phyloP scores from a whole-genome alignment of 2,888 invertebrate species.

The Aphrophora alni region DNA sequence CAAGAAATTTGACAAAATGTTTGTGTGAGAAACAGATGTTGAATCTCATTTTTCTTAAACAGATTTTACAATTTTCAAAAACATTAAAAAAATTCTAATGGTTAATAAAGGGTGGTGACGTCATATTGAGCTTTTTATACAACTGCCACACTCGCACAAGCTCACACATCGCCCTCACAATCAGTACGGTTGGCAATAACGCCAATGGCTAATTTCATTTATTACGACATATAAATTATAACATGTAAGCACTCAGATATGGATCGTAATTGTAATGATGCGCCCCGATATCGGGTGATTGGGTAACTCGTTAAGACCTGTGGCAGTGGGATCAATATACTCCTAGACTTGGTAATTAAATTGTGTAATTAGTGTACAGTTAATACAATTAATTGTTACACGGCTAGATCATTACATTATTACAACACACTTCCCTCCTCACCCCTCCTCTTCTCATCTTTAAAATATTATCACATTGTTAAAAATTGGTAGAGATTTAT shows the following conservation, averaged over 20 bases:
- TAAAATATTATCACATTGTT: too few species aligned
- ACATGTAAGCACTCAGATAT: slow-evolving; percentile 35
- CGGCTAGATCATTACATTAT: too few species aligned
- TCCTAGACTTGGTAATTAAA: background rate
- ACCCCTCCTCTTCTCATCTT: too few species aligned
- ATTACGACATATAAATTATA: slow-evolving; percentile 39
- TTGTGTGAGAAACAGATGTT: too few species aligned
- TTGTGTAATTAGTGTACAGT: background rate
- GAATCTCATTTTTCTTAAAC: too few species aligned
- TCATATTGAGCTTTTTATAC: too few species aligned
- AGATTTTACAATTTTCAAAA: too few species aligned
- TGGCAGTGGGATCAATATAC: background rate
- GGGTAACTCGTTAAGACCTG: background rate
- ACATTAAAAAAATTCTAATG: too few species aligned
- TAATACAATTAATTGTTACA: background rate
- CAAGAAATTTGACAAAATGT: too few species aligned
- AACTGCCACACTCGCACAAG: background rate
- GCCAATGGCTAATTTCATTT: slow-evolving; percentile 35
- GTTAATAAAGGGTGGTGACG: too few species aligned
- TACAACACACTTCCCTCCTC: too few species aligned
- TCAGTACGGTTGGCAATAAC: background rate
- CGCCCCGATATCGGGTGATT: slow-evolving; percentile 6
- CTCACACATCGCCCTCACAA: background rate
- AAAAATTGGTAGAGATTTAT: too few species aligned
- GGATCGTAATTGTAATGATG: slow-evolving; percentile 27